Evolutionary conservation across 2,888 invertebrate species (phyloP), one percentile per base, ranked within the genome.

Genomic region (Mimumesa dahlbomi): DNA sequence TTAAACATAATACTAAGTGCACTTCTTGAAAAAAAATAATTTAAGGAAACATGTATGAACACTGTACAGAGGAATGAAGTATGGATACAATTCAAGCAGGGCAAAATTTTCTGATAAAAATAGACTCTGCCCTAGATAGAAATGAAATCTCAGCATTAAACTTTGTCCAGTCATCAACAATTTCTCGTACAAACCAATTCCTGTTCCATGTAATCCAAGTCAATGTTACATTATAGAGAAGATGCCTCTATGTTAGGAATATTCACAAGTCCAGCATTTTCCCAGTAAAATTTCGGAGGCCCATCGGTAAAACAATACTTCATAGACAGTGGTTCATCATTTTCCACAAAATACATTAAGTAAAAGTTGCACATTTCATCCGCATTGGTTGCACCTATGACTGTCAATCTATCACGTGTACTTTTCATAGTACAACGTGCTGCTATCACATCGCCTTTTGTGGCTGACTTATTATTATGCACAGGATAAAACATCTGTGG

Each of bases 341-440:
- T 92, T 56, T 96, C 93, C 0, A 97, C 96, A 91, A 96, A 97
- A 89, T 97, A 97, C 96, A 97, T 96, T 1, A 98, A 89, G 89
- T 98, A 98, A 90, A 97, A 97, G 90, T 97, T 98, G 90, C 97
- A 98, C 97, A 98, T 98, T 90, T 98, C 97, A 82, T 97, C 96
- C 11, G 93, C 92, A 86, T 95, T 96, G 21, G 97, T 97, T 1
- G 94, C 91, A 0, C 97, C 97, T 81, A 97, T 93, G 74, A 89
- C 89, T 0, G 97, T 96, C 21, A 90, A 85, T 38, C 92, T 90
- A 18, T 92, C 87, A 1, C 93, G 91, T 6, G 93, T 91, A 85
- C 95, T 97, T 74, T 94, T 91, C 97, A 98, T 98, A 0, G 97
- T 97, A 89, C 98, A 98, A 38, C 98, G 91, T 0, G 98, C 96